Conservation (phyloP, 2,888 invertebrate genomes). For the Dinocampus coccinellae region DNA sequence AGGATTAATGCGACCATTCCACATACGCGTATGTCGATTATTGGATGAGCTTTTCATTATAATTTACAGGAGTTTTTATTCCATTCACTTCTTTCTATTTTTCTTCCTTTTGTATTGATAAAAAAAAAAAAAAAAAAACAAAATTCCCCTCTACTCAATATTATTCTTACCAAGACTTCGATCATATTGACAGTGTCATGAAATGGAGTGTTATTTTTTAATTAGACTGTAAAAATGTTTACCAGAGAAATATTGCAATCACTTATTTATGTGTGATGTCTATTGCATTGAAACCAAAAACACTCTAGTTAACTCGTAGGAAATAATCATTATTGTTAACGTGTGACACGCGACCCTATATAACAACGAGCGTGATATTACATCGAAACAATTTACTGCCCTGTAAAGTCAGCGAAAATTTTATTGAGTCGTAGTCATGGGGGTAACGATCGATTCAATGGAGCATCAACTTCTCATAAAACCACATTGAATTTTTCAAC, state of each 20-base stretch:
- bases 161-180: no score
- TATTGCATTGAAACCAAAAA: constrained; percentile 1
- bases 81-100: not conserved
- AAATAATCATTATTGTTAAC: constrained; percentile 40
- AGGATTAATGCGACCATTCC: constrained; percentile 57
- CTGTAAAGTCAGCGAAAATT: constrained; percentile 53
- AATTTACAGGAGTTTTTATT: constrained; percentile 2
- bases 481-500: constrained; percentile 22
- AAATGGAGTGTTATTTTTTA: not conserved
- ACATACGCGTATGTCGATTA: constrained; percentile 39
- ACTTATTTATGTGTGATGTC: not conserved
- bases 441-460: constrained; percentile 55
- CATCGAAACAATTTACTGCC: constrained; percentile 49
- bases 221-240: not conserved
- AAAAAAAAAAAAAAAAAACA: no score
- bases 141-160: no score
- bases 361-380: not conserved
- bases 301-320: constrained; percentile 11
- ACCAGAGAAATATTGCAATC: not conserved
- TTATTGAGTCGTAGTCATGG: constrained; percentile 52
- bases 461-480: constrained; percentile 41
- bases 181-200: not conserved
- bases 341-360: not conserved
- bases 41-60: constrained; percentile 24
- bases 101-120: not conserved